These are phyloP conservation scores for Timema cristinae DNA, from an alignment of 2,888 invertebrate species.

Conservation along the genomic window DNA sequence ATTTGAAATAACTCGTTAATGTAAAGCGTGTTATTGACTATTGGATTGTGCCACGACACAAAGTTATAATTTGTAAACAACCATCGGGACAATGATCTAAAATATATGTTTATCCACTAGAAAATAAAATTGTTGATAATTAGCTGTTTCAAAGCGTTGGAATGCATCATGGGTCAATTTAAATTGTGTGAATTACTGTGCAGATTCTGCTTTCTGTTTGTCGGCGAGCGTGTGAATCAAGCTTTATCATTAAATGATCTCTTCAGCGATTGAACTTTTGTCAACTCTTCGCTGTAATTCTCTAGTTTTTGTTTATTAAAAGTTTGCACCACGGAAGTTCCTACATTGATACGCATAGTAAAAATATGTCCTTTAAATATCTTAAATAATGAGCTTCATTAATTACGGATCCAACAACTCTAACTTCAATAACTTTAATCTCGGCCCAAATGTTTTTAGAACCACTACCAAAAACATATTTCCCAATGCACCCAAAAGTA, in stretches of 20 bases:
- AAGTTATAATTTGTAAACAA: too few species aligned
- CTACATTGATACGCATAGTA: background rate
- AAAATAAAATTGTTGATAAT: too few species aligned
- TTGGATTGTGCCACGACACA: too few species aligned
- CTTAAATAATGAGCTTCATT: background rate
- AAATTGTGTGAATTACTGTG: too few species aligned
- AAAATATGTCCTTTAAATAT: background rate
- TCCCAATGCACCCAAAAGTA: slow-evolving; percentile 4
- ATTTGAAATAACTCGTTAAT: too few species aligned
- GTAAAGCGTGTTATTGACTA: too few species aligned
- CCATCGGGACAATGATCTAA: too few species aligned
- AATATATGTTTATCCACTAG: too few species aligned
- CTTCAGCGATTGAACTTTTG: background rate
- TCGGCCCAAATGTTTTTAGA: background rate
- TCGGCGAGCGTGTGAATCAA: too few species aligned
- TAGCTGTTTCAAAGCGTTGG: too few species aligned
- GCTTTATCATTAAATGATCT: background rate
- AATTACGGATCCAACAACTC: background rate
- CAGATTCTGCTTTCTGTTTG: too few species aligned
- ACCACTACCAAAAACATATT: background rate
- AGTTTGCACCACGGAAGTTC: background rate
- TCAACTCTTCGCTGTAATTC: background rate
- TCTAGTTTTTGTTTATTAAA: background rate
- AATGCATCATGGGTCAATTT: too few species aligned
- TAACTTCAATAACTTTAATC: background rate